Base-by-base conservation (phyloP, 2,797 vertebrate genomes). In the Halcyon chelicuti region DNA sequence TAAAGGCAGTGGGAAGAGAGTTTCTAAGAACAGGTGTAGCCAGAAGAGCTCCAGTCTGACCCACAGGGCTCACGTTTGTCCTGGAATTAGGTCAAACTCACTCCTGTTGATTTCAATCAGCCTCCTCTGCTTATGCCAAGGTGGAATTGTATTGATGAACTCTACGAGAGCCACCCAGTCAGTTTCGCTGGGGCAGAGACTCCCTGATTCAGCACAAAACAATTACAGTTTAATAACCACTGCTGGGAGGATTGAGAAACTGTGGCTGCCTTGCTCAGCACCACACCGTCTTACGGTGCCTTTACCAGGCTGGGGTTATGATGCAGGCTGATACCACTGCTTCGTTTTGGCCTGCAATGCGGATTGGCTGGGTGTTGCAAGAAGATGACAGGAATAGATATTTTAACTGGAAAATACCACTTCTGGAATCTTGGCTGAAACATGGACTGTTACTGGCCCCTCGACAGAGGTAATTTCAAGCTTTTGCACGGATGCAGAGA, bases 131-230 rank as follows among this genome's bases (percentile, higher is more conserved):
- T 57, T 49, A 40, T 20, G 74, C 82, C 44, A 29, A 75, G 71
- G 86, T 55, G 80, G 55, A 93, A 95, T 78, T 86, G 66, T 83
- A 96, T 95, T 10, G 23, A 89, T 94, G 87, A 83, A 95, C 92
- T 85, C 86, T 18, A 21, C 1, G 3, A 81, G 79, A 97, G 94
- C 91, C 88, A 79, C 83, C 71, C 70, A 35, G 61, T 83, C 90
- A 96, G 96, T 97, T 96, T 96, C 70, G 54, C 85, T 94, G 65
- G 86, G 80, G 86, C 40, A 79, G 82, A 78, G 87, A 94, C 87
- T 96, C 73, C 71, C 94, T 96, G 94, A 94, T 88, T 94, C 96
- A 95, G 95, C 94, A 85, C 74, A 51, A 92, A 91, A 61, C 90
- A 90, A 95, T 92, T 95, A 79, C 52, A 63, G 6, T 88, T 81